A percentile compares a stretch with the other conserved stretches of the same genome.
phyloP scores from a whole-genome alignment of 2,888 invertebrate species.

The Pelosia muscerda region DNA sequence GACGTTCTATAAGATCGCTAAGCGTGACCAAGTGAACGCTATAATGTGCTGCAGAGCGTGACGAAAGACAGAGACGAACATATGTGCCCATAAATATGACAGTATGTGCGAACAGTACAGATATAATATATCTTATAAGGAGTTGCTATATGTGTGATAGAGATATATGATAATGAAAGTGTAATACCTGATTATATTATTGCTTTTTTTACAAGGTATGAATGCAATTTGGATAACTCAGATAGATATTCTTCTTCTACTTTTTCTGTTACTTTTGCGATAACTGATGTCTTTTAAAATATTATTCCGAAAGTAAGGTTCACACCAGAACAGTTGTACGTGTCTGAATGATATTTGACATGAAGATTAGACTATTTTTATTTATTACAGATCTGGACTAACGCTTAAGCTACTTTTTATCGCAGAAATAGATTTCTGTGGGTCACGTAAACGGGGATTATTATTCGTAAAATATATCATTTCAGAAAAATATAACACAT shows the following conservation, averaged over 20 bases:
- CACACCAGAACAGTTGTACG: neutral
- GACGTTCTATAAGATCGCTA: slow-evolving; percentile 29
- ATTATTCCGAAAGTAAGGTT: no score
- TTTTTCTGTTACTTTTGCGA: no score
- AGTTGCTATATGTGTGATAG: slow-evolving; percentile 1
- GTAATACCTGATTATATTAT: neutral
- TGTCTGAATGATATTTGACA: neutral
- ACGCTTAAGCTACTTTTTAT: neutral
- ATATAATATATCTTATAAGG: slow-evolving; percentile 7
- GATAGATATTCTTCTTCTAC: neutral
- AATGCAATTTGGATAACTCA: neutral
- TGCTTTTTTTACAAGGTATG: neutral
- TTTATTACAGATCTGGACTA: no score
- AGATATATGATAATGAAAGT: slow-evolving; percentile 16
- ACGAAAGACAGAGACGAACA: slow-evolving; percentile 34
- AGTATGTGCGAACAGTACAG: neutral
- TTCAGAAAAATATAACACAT: no score
- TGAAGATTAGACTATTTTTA: no score
- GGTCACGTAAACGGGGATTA: no score
- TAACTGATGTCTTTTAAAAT: no score
- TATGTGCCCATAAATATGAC: neutral
- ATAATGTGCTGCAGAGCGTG: slow-evolving; percentile 32
- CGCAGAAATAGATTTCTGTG: neutral
- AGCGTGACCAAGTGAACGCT: slow-evolving; percentile 48
- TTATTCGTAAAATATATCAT: no score